Conservation (phyloP, 2,888 invertebrate genomes). For the Acrobasis repandana region DNA sequence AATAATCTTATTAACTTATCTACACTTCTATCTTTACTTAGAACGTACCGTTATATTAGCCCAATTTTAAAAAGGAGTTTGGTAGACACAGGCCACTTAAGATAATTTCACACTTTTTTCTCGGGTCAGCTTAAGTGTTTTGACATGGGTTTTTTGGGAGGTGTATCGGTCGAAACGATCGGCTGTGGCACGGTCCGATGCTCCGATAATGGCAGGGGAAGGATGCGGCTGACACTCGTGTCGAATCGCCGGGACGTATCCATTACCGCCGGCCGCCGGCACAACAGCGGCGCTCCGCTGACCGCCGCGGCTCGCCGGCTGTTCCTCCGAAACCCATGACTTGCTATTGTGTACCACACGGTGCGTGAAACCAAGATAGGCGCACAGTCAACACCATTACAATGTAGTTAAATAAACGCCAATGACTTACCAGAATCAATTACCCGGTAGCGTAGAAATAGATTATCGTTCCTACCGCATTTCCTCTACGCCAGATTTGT, state of each 20-base stretch:
- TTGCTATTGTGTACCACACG: constrained; percentile 46
- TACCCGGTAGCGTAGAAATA: constrained; percentile 27
- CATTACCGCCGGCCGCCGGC: constrained; percentile 46
- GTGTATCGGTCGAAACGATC: constrained; percentile 42
- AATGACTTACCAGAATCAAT: constrained; percentile 38
- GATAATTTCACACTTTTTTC: constrained; percentile 79
- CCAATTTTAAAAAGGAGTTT: constrained; percentile 69
- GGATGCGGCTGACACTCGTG: constrained; percentile 64
- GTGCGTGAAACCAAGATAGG: constrained; percentile 63
- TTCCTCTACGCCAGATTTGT: too few relatives aligned
- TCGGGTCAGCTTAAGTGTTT: constrained; percentile 64
- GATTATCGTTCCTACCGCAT: background rate
- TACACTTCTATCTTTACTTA: constrained; percentile 80
- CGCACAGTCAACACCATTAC: constrained; percentile 25
- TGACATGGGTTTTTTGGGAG: constrained; percentile 51
- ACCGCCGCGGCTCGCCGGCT: constrained; percentile 35
- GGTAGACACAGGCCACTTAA: constrained; percentile 72
- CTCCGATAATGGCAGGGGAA: constrained; percentile 50
- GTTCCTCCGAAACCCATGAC: constrained; percentile 43
- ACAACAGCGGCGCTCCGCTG: constrained; percentile 29
- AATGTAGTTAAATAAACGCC: constrained; percentile 28
- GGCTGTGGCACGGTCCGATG: constrained; percentile 47
- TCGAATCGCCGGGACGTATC: constrained; percentile 64
- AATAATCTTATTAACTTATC: constrained; percentile 82
- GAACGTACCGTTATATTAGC: constrained; percentile 76